Conservation (phyloP, 2,797 vertebrate genomes). For the Pseudocheirus occidentalis region DNA sequence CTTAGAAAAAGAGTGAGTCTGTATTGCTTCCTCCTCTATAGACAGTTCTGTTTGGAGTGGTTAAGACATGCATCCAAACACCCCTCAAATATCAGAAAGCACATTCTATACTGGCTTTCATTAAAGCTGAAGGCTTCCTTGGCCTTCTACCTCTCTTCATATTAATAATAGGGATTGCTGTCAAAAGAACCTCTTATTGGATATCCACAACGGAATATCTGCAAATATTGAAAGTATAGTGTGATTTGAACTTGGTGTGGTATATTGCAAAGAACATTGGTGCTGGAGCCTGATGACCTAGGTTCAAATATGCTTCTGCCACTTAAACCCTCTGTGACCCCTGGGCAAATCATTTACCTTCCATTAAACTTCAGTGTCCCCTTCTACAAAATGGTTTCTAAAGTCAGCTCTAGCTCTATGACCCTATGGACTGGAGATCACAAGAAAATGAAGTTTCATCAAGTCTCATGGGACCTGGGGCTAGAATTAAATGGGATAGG, state of each 20-base stretch:
- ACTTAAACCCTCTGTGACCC: not conserved
- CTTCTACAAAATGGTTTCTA: not conserved
- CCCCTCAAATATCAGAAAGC: not conserved
- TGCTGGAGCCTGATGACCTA: not conserved
- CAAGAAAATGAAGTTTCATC: not conserved
- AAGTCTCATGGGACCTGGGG: not conserved
- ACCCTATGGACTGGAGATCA: not conserved
- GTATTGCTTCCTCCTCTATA: not conserved
- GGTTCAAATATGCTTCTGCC: not conserved
- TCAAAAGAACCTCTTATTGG: not conserved
- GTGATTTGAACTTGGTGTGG: not conserved
- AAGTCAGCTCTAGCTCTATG: not conserved
- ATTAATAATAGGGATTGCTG: not conserved
- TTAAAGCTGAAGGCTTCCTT: not conserved
- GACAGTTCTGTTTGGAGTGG: not conserved
- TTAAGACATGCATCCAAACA: not conserved
- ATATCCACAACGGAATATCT: not conserved
- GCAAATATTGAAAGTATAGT: not conserved
- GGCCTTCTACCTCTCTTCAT: not conserved
- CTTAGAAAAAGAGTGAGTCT: not conserved
- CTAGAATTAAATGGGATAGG: not conserved
- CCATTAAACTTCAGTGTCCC: not conserved
- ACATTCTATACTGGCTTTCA: not conserved
- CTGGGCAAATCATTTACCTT: not conserved
- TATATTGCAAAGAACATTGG: not conserved